A percentile compares a stretch with the other conserved stretches of the same genome.
Conservation (phyloP, 2,888 invertebrate genomes). For the Orchestes rusci region DNA sequence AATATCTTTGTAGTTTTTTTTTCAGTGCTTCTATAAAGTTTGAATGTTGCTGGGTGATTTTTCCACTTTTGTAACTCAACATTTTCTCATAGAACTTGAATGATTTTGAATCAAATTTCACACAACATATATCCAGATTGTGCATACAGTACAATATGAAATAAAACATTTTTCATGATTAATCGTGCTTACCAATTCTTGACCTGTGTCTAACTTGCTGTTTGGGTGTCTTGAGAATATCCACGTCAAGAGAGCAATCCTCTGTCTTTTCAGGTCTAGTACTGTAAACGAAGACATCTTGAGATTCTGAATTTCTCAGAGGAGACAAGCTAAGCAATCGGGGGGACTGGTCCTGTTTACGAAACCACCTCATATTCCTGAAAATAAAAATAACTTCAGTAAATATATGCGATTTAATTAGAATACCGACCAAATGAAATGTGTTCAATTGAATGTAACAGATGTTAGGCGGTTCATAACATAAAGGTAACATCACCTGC, state of each 20-base stretch:
- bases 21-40: too few relatives aligned
- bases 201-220: constrained; percentile 32
- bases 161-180: too few relatives aligned
- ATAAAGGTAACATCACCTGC: too few relatives aligned
- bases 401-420: background rate
- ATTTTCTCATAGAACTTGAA: too few relatives aligned
- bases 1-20: too few relatives aligned
- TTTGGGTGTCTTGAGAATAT: constrained; percentile 28
- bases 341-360: constrained; percentile 57
- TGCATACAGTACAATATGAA: too few relatives aligned
- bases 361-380: constrained; percentile 62
- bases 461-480: too few relatives aligned
- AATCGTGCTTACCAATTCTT: constrained; percentile 35
- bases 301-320: constrained; percentile 48
- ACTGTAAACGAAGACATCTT: constrained; percentile 21
- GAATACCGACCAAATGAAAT: background rate
- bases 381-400: background rate
- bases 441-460: background rate
- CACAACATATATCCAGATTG: too few relatives aligned
- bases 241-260: constrained; percentile 14
- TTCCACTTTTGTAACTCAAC: too few relatives aligned
- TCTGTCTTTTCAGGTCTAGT: constrained; percentile 7
- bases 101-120: too few relatives aligned
- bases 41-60: too few relatives aligned
- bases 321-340: constrained; percentile 63